phyloP scores from a whole-genome alignment of 2,888 invertebrate genomes.

The Anthrax anthrax region DNA sequence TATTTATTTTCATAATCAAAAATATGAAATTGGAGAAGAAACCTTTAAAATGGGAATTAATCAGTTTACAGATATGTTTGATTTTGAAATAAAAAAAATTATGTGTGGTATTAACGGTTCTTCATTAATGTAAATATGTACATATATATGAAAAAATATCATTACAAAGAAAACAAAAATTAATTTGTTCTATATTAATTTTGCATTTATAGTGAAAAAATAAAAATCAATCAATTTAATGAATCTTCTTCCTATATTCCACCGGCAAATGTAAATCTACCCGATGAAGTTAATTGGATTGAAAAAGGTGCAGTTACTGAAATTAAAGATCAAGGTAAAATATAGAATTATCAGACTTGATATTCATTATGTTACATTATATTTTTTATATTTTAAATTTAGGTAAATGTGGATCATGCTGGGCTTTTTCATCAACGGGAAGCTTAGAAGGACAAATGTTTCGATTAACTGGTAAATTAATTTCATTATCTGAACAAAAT shows the following conservation, averaged over 20 bases:
- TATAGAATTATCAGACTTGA: neutral
- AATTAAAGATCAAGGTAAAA: constrained; percentile 1
- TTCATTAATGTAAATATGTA: neutral
- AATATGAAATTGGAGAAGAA: neutral
- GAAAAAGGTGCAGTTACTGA: neutral
- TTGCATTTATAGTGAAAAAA: neutral
- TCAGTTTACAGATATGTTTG: neutral
- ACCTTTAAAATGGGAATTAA: neutral
- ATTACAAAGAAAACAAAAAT: neutral
- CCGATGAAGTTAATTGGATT: neutral
- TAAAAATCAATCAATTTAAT: neutral
- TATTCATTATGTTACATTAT: too few relatives aligned
- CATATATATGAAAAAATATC: neutral
- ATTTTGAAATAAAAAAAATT: neutral
- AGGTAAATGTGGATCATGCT: neutral
- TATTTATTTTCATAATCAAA: neutral
- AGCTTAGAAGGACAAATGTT: constrained; percentile 20
- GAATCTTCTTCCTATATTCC: neutral
- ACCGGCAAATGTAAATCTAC: neutral
- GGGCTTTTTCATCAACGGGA: neutral
- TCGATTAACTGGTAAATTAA: constrained; percentile 24
- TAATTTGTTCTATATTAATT: neutral
- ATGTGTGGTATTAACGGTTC: neutral
- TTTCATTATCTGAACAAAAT: constrained; percentile 29
- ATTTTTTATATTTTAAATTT: neutral